Base-by-base conservation (phyloP, 2,113 vertebrate species). In the Ceyx melanurus region DNA sequence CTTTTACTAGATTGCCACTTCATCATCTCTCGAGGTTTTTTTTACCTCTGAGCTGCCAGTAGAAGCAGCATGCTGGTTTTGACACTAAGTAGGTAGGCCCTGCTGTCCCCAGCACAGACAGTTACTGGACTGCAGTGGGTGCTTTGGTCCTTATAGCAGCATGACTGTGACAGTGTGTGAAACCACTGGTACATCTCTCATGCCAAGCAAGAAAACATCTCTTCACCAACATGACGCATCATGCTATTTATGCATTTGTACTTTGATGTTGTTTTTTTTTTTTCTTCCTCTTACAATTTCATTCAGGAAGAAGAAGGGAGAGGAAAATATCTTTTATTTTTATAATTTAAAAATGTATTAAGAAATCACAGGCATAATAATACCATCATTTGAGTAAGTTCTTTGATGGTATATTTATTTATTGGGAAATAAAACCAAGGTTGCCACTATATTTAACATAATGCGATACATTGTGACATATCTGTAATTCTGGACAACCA, bases 221-320 rank as follows among this genome's bases (percentile, higher is more conserved):
- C 53, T 50, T 70, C 53, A 57, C 53, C 62, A 58, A 92, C 93
- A 37, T 11, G 15, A 84, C n/a, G 16, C 35, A 68, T 5, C 13
- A 48, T n/a, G n/a, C 53, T 86, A 60, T 86, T 92, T 86, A 79
- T 42, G 67, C 54, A 74, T 88, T 92, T 87, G 26, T 61, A 78
- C 37, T 72, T 54, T 17, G 61, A 43, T 43, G 33, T 45, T n/a
- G 35, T 62, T n/a, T 67, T 56, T 85, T n/a, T 43, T 37, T 37
- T 45, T 85, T n/a, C n/a, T n/a, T 43, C 21, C 70, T 73, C 67
- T 45, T 51, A n/a, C 23, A 70, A 12, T 70, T 91, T 80, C 42
- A 89, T 4, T 7, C 75, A 82, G 12, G 28, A 92, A 6, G 7
- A 33, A 25, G 12, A 67, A 60, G 13, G 42, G 37, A 73, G 8